Evolutionary conservation across 2,113 vertebrate genomes (phyloP).

Genomic region (Scomber japonicus): DNA sequence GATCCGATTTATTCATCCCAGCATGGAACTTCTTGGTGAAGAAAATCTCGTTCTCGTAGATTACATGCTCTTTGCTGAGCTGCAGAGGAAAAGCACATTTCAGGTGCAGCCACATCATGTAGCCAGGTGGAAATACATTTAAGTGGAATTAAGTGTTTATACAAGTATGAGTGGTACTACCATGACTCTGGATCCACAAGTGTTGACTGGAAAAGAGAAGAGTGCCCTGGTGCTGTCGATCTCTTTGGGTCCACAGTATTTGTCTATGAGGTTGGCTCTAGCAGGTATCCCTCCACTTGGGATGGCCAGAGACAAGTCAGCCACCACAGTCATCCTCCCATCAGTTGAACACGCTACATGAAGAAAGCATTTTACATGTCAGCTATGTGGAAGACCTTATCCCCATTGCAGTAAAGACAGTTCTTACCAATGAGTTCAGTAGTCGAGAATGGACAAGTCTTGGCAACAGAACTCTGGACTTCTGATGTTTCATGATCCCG

Average conservation of each 20-base stretch:
- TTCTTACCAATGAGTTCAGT: conserved; percentile 71
- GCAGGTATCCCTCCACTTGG: conserved; percentile 36
- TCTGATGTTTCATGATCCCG: conserved; percentile 8
- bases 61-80: conserved; percentile 64
- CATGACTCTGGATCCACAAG: conserved; percentile 77
- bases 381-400: not conserved
- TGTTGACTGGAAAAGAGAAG: conserved; percentile 74
- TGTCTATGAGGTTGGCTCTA: conserved; percentile 60
- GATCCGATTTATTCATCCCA: no score
- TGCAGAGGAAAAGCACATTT: conserved; percentile 22
- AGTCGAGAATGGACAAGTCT: conserved; percentile 66
- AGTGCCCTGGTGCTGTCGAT: conserved; percentile 62
- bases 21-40: not conserved
- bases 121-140: no score
- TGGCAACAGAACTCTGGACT: conserved; percentile 19
- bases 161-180: conserved; percentile 38
- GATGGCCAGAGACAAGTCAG: conserved; percentile 59
- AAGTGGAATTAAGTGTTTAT: not conserved
- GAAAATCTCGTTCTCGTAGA: conserved; percentile 81
- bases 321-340: conserved; percentile 77
- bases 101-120: no score
- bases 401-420: rapidly evolving
- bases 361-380: not conserved
- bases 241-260: conserved; percentile 72
- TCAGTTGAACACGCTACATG: conserved; percentile 79